phyloP scores from a whole-genome alignment of 2,113 vertebrate genomes.

The Ophthalmolycus amberensis region DNA sequence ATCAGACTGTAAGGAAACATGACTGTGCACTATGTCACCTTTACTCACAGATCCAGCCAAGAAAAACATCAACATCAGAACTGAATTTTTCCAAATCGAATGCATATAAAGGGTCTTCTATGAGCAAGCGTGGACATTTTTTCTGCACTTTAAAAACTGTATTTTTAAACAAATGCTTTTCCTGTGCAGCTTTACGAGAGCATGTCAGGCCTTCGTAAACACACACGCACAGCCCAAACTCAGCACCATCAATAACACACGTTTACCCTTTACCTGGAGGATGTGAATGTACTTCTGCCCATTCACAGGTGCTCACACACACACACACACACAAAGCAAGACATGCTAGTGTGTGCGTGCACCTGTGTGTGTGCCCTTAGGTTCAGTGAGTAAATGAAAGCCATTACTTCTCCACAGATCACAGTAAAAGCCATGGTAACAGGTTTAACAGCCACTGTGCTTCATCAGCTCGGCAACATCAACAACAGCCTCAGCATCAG shows the following conservation, averaged over 20 bases:
- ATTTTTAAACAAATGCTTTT: not conserved
- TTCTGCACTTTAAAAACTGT: not conserved
- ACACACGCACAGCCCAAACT: slow-evolving; percentile 13
- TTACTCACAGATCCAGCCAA: not conserved
- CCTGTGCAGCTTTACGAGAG: not conserved
- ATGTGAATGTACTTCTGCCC: slow-evolving; percentile 13
- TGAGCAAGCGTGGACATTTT: not conserved
- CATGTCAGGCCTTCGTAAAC: slow-evolving; percentile 1
- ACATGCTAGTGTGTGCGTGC: not conserved
- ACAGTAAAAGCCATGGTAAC: slow-evolving; percentile 63
- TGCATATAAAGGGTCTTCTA: not conserved
- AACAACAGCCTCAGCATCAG: slow-evolving; percentile 51
- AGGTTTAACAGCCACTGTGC: slow-evolving; percentile 61
- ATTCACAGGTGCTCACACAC: slow-evolving; percentile 27
- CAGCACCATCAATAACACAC: slow-evolving; percentile 20
- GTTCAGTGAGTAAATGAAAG: slow-evolving; percentile 69
- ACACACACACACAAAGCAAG: not conserved
- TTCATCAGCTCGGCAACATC: slow-evolving; percentile 43
- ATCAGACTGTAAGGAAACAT: not conserved
- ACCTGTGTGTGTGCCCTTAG: slow-evolving; percentile 25
- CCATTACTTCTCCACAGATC: slow-evolving; percentile 64
- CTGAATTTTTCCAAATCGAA: not conserved
- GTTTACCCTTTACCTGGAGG: slow-evolving; percentile 26
- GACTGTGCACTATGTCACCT: slow-evolving; percentile 17
- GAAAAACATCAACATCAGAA: slow-evolving; percentile 7